phyloP scores from a whole-genome alignment of 2,113 vertebrate genomes.

The Nycticorax nycticorax region DNA sequence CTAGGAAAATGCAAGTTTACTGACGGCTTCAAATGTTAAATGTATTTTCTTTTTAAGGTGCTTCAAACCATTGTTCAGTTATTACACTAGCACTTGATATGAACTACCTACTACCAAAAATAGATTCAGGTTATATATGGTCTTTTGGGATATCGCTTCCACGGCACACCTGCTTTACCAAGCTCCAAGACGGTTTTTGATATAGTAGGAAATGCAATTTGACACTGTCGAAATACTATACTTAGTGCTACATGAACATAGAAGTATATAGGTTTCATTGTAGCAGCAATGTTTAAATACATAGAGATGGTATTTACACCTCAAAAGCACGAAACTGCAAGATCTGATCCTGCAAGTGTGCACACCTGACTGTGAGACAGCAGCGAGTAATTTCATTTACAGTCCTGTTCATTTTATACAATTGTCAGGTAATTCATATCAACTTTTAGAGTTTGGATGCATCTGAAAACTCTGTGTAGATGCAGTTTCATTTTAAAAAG shows the following conservation, averaged over 20 bases:
- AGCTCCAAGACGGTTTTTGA: background rate
- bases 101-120: conserved; percentile 13
- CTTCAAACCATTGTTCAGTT: conserved; percentile 38
- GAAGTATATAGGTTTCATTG: background rate
- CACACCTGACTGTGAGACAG: background rate
- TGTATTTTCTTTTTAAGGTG: background rate
- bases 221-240: background rate
- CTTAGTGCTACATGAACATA: background rate
- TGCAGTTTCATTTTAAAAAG: background rate
- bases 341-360: background rate
- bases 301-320: background rate
- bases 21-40: background rate
- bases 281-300: background rate
- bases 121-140: background rate
- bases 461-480: background rate
- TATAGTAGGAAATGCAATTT: background rate
- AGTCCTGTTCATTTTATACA: background rate
- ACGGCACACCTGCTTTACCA: background rate
- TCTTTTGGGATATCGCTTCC: background rate
- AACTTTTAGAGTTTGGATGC: background rate
- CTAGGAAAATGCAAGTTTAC: background rate
- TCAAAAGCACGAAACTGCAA: background rate
- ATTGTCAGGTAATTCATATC: background rate
- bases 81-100: background rate
- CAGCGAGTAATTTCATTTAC: background rate